A percentile compares a stretch with the other conserved stretches of the same genome.
These are phyloP conservation scores for Otus scops DNA, from an alignment of 2,797 vertebrate genomes.

Conservation along the genomic window DNA sequence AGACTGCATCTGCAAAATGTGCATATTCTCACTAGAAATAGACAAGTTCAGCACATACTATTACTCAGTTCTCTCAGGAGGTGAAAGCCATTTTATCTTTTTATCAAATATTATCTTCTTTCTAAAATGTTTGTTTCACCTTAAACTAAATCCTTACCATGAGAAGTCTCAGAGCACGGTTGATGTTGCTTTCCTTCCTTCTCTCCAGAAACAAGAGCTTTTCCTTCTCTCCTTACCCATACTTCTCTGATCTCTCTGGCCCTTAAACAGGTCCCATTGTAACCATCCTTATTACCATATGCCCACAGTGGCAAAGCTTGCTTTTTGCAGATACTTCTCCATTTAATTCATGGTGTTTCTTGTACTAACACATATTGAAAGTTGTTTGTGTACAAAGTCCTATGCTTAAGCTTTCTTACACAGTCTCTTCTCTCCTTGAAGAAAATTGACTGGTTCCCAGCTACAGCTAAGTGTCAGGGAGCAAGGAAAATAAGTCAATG, in stretches of 20 bases:
- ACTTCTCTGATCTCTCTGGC: background rate
- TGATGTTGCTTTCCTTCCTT: background rate
- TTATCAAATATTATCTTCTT: constrained; percentile 24
- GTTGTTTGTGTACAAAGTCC: background rate
- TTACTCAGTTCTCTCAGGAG: background rate
- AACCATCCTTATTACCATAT: background rate
- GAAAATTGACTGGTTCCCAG: background rate
- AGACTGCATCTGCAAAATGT: background rate
- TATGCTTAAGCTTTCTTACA: background rate
- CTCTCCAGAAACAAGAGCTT: background rate
- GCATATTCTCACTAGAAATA: background rate
- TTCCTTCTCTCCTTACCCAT: background rate
- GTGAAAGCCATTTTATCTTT: constrained; percentile 36
- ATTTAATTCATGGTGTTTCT: background rate
- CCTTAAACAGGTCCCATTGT: background rate
- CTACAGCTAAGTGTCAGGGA: background rate
- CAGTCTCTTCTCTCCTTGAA: background rate
- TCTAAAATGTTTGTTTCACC: constrained; percentile 23
- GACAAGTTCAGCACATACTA: background rate
- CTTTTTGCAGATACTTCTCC: background rate
- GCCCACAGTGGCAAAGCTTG: background rate
- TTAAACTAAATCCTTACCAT: background rate
- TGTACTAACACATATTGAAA: background rate
- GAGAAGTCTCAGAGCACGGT: background rate
- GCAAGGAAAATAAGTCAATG: background rate